Evolutionary conservation across 2,888 invertebrate species (phyloP).

Genomic region (Euphydryas editha): DNA sequence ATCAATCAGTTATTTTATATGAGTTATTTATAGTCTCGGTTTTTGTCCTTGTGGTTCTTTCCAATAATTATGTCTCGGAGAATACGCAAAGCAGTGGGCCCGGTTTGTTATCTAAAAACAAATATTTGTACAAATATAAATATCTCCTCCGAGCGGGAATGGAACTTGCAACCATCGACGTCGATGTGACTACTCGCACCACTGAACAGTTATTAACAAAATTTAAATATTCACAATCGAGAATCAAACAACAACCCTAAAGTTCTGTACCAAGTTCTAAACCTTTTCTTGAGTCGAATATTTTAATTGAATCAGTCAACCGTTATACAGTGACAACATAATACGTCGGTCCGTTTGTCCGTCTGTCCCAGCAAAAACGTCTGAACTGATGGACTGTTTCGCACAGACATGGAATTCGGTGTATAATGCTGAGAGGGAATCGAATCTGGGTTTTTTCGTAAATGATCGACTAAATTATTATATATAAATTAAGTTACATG

Average conservation of each 20-base stretch:
- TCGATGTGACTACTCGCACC: too few species aligned
- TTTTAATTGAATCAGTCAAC: slow-evolving; percentile 41
- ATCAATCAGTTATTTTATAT: too few species aligned
- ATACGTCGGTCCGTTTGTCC: slow-evolving; percentile 42
- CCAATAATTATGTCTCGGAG: too few species aligned
- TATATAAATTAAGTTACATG: neutral
- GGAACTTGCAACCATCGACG: too few species aligned
- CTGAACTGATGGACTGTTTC: slow-evolving; percentile 65
- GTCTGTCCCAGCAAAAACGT: slow-evolving; percentile 46
- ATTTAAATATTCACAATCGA: too few species aligned
- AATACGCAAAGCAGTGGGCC: too few species aligned
- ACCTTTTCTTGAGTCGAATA: slow-evolving; percentile 14
- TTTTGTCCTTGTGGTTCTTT: too few species aligned
- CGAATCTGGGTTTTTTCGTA: neutral
- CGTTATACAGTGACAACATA: slow-evolving; percentile 50
- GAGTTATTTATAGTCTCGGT: too few species aligned
- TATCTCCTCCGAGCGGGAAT: too few species aligned
- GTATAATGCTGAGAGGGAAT: slow-evolving; percentile 10
- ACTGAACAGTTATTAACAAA: too few species aligned
- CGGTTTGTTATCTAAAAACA: too few species aligned
- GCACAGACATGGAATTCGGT: slow-evolving; percentile 42
- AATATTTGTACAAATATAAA: too few species aligned
- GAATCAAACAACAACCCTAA: neutral
- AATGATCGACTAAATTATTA: neutral
- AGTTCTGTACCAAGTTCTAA: neutral